phyloP scores from a whole-genome alignment of 2,797 vertebrate species.

The Smutsia temminckii region DNA sequence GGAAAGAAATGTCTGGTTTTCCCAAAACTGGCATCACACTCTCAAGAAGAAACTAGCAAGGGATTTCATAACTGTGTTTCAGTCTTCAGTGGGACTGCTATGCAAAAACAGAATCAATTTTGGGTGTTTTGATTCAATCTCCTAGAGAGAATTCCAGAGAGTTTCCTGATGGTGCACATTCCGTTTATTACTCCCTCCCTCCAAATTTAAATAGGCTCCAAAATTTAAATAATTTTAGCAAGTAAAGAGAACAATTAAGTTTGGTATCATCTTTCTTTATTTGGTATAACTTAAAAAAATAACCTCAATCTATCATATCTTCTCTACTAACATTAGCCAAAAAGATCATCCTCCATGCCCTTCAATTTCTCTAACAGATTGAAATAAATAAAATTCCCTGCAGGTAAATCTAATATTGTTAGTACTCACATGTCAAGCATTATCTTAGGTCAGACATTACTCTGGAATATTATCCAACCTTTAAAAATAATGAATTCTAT shows the following conservation, averaged over 20 bases:
- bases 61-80: neutral
- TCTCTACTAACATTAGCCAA: neutral
- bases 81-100: neutral
- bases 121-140: neutral
- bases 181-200: neutral
- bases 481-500: constrained; percentile 3
- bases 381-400: neutral
- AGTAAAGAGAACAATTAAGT: neutral
- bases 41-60: neutral
- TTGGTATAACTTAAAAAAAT: neutral
- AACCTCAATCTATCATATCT: neutral
- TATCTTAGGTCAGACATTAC: neutral
- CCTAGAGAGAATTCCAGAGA: neutral
- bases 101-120: neutral
- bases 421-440: neutral
- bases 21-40: neutral
- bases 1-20: neutral
- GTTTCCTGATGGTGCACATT: neutral
- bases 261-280: neutral
- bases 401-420: neutral
- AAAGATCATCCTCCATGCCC: neutral
- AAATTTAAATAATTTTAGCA: neutral
- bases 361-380: neutral
- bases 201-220: neutral
- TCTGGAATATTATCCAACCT: neutral